Percentiles rank a stretch among this genome's conserved stretches.
phyloP scores from a whole-genome alignment of 2,888 invertebrate genomes.

The Yponomeuta sedellus region DNA sequence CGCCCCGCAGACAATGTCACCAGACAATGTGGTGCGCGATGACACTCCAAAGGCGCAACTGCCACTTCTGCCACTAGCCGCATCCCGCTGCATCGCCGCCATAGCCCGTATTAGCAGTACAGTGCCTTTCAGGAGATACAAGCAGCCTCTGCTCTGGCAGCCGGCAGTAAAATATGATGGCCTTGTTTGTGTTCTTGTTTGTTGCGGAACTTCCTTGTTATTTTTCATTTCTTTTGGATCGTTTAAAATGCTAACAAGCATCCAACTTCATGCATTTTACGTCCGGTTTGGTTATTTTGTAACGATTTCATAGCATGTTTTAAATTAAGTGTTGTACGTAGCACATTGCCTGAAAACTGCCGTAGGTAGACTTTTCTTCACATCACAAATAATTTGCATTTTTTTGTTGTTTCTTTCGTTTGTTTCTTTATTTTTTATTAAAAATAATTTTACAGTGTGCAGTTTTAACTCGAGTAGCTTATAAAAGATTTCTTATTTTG shows the following conservation, averaged over 20 bases:
- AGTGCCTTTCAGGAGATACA: conserved; percentile 27
- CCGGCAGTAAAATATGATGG: conserved; percentile 5
- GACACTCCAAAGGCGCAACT: conserved; percentile 30
- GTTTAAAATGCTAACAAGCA: neutral
- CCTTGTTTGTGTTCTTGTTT: conserved; percentile 12
- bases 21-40: conserved; percentile 69
- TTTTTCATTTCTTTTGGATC: conserved; percentile 10
- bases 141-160: neutral
- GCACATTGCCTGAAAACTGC: too few species aligned
- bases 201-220: conserved; percentile 14
- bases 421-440: too few species aligned
- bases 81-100: conserved; percentile 5
- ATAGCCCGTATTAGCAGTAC: conserved; percentile 30
- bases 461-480: too few species aligned
- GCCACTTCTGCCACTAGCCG: conserved; percentile 45
- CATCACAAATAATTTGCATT: too few species aligned
- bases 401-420: too few species aligned
- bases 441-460: too few species aligned
- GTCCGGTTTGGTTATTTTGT: too few species aligned
- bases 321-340: too few species aligned
- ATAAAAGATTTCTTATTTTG: too few species aligned
- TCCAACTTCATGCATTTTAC: too few species aligned
- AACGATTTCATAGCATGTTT: too few species aligned
- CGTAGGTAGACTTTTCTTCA: too few species aligned
- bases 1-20: conserved; percentile 62